A percentile compares a stretch with the other conserved stretches of the same genome.
Evolutionary conservation across 2,888 invertebrate species (phyloP).

Genomic region (Rhimphoctona megacephalus): DNA sequence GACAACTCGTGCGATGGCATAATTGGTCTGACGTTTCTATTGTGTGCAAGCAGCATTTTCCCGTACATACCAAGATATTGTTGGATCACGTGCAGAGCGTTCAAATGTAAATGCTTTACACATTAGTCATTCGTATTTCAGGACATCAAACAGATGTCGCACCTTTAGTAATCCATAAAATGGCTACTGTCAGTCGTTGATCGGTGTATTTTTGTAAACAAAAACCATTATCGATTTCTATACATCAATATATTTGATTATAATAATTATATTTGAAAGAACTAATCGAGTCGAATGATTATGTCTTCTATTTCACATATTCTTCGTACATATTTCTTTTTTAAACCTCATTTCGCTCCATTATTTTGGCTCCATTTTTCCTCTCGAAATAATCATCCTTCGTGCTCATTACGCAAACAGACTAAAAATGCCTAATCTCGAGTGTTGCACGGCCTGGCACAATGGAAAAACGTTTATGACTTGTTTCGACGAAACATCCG

Average conservation of each 20-base stretch:
- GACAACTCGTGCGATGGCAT: constrained; percentile 71
- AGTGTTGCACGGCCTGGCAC: constrained; percentile 45
- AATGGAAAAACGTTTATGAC: constrained; percentile 27
- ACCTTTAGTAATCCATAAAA: not conserved
- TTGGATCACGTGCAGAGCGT: constrained; percentile 1
- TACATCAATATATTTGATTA: not conserved
- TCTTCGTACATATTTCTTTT: not conserved
- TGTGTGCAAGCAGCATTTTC: constrained; percentile 36
- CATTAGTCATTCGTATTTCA: not conserved
- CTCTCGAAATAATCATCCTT: not conserved
- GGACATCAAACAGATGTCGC: constrained; percentile 8
- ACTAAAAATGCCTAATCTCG: constrained; percentile 2
- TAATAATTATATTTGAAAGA: not conserved
- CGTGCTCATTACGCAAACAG: constrained; percentile 9
- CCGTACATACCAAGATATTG: constrained; percentile 4
- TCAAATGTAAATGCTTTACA: not conserved
- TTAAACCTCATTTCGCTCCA: not conserved
- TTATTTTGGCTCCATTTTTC: not conserved
- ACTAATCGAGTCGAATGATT: not conserved
- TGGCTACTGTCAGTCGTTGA: not conserved
- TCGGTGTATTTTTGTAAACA: not conserved
- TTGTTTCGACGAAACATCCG: constrained; percentile 48
- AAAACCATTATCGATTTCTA: not conserved
- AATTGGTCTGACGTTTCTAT: constrained; percentile 63
- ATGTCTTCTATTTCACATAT: not conserved